These are phyloP conservation scores for Malurus alboscapulatus DNA, from an alignment of 2,113 vertebrate genomes.

Conservation along the genomic window DNA sequence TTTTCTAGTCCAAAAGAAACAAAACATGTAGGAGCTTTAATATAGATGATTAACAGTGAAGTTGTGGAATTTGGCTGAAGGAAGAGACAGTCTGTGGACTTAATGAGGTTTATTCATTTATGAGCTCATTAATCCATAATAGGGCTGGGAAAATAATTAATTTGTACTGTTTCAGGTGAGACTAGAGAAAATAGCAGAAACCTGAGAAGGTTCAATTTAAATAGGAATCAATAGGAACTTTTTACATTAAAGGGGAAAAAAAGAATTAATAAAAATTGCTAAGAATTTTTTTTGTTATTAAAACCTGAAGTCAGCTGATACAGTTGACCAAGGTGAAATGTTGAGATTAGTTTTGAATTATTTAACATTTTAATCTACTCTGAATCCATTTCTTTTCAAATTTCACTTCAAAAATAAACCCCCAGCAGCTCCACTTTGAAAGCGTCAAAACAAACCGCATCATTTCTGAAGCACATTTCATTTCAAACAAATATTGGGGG, in stretches of 20 bases:
- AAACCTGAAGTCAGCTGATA: neutral
- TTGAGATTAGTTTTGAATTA: neutral
- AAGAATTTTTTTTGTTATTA: neutral
- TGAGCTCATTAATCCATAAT: neutral
- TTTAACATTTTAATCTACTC: neutral
- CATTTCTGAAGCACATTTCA: neutral
- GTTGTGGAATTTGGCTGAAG: neutral
- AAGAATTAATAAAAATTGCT: neutral
- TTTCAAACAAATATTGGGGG: neutral
- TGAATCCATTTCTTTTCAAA: neutral
- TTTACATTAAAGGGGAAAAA: neutral
- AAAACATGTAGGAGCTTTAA: neutral
- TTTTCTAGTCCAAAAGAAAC: neutral
- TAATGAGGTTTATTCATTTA: neutral
- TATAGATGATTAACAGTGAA: neutral
- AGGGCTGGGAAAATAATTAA: neutral
- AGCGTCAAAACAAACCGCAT: neutral
- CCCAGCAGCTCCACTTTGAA: neutral
- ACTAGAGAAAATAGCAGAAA: neutral
- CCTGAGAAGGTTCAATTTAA: neutral
- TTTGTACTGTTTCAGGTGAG: neutral
- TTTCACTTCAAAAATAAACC: neutral
- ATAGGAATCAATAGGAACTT: neutral
- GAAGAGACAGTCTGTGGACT: neutral
- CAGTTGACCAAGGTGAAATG: neutral